Percentiles rank a stretch among this genome's conserved stretches.
These are phyloP conservation scores for Empidonax alnorum DNA, from an alignment of 2,113 vertebrate species.

Conservation along the genomic window DNA sequence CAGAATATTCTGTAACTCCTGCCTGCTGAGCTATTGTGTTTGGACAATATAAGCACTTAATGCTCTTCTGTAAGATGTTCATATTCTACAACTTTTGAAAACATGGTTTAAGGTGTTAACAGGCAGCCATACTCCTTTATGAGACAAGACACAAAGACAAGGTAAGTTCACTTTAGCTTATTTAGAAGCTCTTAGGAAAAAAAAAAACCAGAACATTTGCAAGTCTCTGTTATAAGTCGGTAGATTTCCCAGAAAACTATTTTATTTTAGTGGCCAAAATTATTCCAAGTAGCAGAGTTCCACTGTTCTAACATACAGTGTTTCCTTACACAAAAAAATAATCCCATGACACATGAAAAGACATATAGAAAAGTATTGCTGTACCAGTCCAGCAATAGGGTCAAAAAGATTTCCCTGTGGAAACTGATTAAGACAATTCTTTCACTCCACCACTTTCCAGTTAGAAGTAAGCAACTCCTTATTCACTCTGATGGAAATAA, in stretches of 20 bases:
- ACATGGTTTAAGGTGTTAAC: neutral
- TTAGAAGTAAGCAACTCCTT: neutral
- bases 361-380: neutral
- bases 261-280: neutral
- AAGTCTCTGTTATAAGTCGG: neutral
- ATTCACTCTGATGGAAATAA: neutral
- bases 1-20: neutral
- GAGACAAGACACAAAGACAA: neutral
- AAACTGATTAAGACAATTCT: neutral
- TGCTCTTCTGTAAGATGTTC: neutral
- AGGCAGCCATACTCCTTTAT: accelerated
- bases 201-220: neutral
- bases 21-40: neutral
- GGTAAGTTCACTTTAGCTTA: neutral
- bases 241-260: neutral
- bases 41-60: neutral
- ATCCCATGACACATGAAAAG: neutral
- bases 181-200: neutral
- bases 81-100: neutral
- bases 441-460: neutral
- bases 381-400: neutral
- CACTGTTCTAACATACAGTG: neutral
- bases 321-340: neutral
- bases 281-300: neutral
- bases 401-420: neutral